Base-by-base conservation (phyloP, 2,888 invertebrate species). In the Eilema griseolum region DNA sequence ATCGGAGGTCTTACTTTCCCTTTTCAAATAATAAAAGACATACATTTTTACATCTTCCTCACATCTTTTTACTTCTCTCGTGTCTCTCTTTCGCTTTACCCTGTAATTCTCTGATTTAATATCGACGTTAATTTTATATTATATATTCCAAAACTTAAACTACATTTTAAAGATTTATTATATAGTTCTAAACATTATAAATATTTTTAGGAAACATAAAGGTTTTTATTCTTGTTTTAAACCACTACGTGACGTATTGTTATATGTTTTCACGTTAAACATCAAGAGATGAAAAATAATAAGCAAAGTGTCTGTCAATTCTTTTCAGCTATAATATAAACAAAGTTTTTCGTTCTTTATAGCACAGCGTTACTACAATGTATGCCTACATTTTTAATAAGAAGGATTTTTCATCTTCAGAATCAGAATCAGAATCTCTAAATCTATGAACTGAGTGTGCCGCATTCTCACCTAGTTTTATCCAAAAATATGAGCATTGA, bases 211-310 rank as follows among this genome's bases (percentile, higher is more conserved):
- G 3, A 26, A 11, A 10, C 41, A 46, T 8, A 20, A 63, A 46
- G 46, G 12, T n/a, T 56, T 64, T 52, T 23, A 56, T n/a, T 56
- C 41, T 2, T 28, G 23, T 16, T 20, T 41, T 63, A 37, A 37
- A 24, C 26, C 28, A 56, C n/a, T 26, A 31, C 64, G 64, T 23
- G 64, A 28, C 52, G 23, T 52, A 64, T 31, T 64, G 64, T 64
- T 64, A 26, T n/a, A n/a, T n/a, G n/a, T n/a, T n/a, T n/a, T n/a
- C n/a, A n/a, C 5, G 14, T 33, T 1, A 37, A 37, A 46, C 20
- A 3, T 7, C 7, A 20, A 46, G 20, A 1, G 20, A 46, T 41
- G 20, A 46, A 46, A 37, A 41, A 41, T 8, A 41, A 46, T 46
- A 46, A 20, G 46, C 20, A 7, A 46, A 46, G 46, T 46, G 2